Evolutionary conservation across 2,113 vertebrate species (phyloP).

Genomic region (Chascanopsetta lugubris): DNA sequence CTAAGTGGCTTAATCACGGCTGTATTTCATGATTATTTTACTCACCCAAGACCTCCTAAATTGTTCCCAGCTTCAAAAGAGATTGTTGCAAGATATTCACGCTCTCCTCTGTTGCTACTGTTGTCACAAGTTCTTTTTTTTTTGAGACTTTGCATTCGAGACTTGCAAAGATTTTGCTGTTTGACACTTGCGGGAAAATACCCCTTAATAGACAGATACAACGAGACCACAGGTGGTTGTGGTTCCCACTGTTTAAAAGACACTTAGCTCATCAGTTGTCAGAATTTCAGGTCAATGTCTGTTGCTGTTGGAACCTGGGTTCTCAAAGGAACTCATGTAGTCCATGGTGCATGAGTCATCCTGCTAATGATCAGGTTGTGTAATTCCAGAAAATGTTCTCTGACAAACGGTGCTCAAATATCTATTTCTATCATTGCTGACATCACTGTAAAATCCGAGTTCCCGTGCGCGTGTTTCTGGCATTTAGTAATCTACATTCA

Average conservation of each 20-base stretch:
- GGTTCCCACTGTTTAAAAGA: too few relatives aligned
- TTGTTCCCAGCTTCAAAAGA: conserved; percentile 79
- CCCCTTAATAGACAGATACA: not conserved
- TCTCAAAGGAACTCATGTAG: not conserved
- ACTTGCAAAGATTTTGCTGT: not conserved
- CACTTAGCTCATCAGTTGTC: too few relatives aligned
- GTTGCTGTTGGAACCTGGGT: not conserved
- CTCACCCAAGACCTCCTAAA: conserved; percentile 77
- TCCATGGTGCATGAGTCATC: too few relatives aligned
- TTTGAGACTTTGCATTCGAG: not conserved
- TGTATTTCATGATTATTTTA: conserved; percentile 71
- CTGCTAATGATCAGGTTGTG: too few relatives aligned
- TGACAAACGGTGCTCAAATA: not conserved
- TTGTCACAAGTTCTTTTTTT: conserved; percentile 11
- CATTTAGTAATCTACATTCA: conserved; percentile 2
- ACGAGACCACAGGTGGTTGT: too few relatives aligned
- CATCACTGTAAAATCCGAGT: not conserved
- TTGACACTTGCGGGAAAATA: not conserved
- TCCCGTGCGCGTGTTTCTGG: not conserved
- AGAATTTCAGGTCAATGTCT: too few relatives aligned
- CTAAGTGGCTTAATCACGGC: conserved; percentile 74
- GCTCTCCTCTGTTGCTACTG: conserved; percentile 14
- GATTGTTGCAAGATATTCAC: conserved; percentile 73
- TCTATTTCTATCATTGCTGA: not conserved
- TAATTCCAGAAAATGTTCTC: too few relatives aligned